A percentile compares a stretch with the other conserved stretches of the same genome.
Conservation (phyloP, 1,140 invertebrate genomes). For the Cyclargus thomasi region DNA sequence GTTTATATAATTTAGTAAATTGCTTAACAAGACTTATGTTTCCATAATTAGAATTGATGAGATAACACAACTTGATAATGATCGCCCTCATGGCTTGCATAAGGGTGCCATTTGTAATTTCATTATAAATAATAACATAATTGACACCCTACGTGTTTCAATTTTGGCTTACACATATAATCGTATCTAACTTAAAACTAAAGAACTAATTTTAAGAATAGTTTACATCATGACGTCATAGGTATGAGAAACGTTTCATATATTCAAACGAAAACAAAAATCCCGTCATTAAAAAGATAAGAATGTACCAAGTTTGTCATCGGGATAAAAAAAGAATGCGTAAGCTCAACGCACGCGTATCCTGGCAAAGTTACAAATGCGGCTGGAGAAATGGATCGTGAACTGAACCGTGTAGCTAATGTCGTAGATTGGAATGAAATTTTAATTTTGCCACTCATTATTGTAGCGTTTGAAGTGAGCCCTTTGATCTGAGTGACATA, state of each 20-base stretch:
- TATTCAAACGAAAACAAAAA: conserved; percentile 7
- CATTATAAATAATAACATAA: neutral
- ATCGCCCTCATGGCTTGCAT: conserved; percentile 6
- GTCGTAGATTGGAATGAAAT: conserved; percentile 25
- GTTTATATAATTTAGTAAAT: neutral
- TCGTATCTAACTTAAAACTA: neutral
- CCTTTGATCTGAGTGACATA: conserved; percentile 61
- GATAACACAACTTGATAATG: conserved; percentile 8
- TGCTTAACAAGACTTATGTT: neutral
- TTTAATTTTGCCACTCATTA: conserved; percentile 39
- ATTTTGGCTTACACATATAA: too few relatives aligned
- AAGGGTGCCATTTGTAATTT: neutral
- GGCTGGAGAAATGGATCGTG: conserved; percentile 25
- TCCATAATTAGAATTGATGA: conserved; percentile 7
- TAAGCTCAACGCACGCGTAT: conserved; percentile 31
- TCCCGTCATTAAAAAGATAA: conserved; percentile 7
- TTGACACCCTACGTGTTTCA: too few relatives aligned
- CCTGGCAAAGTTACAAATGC: conserved; percentile 24
- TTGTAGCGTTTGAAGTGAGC: conserved; percentile 50
- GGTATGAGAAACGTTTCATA: neutral
- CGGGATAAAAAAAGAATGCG: conserved; percentile 45
- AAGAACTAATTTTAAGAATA: neutral
- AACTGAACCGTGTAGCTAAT: conserved; percentile 23
- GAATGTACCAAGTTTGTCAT: conserved; percentile 42
- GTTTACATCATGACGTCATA: neutral